Percentiles rank a stretch among this genome's conserved stretches.
These are phyloP conservation scores for Cepaea nemoralis DNA, from an alignment of 1,140 invertebrate species.

Conservation along the genomic window DNA sequence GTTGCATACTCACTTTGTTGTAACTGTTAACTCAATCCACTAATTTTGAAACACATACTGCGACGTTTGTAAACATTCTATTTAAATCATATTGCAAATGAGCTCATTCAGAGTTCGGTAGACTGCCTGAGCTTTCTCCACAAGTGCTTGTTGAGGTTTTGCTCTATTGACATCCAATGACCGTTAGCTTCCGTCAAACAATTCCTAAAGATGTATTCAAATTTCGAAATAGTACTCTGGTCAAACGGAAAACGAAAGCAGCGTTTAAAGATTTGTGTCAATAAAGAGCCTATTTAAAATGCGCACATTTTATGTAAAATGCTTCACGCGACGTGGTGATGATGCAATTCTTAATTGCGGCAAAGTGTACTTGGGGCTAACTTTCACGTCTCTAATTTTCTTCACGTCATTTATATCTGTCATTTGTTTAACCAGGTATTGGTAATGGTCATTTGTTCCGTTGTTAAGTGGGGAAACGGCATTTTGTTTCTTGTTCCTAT, in stretches of 20 bases:
- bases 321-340: neutral
- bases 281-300: slow-evolving; percentile 1
- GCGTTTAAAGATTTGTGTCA: neutral
- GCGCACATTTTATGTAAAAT: slow-evolving; percentile 3
- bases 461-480: too few relatives aligned
- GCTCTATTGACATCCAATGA: neutral
- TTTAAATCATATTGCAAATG: too few relatives aligned
- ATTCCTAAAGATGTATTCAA: slow-evolving; percentile 7
- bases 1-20: too few relatives aligned
- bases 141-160: neutral
- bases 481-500: too few relatives aligned
- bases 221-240: neutral
- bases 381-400: neutral
- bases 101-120: neutral
- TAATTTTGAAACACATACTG: too few relatives aligned
- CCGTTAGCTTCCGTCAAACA: neutral
- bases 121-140: neutral
- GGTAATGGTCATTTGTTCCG: too few relatives aligned
- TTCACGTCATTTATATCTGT: neutral
- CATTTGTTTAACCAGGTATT: neutral
- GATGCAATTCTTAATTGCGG: neutral
- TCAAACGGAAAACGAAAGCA: neutral
- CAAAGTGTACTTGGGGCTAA: neutral
- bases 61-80: too few relatives aligned
- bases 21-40: too few relatives aligned